Conservation (phyloP, 1,140 invertebrate species). For the Lordiphosa stackelbergi region DNA sequence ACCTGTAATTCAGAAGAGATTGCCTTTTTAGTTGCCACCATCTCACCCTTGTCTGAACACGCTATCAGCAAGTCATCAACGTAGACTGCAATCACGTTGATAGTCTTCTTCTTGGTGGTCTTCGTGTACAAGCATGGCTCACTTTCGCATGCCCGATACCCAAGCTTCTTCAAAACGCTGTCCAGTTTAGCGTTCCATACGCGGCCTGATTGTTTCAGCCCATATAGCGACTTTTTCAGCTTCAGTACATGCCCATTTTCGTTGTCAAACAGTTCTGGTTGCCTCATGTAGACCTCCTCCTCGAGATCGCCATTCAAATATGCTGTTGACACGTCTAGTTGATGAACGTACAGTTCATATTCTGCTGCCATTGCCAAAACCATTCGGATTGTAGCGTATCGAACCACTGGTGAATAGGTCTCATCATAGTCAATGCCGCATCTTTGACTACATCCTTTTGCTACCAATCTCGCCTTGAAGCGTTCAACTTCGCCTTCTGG, state of each 20-base stretch:
- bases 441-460: conserved; percentile 4
- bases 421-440: conserved; percentile 3
- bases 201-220: too few relatives aligned
- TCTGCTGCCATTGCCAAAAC: conserved; percentile 1
- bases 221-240: too few relatives aligned
- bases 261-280: too few relatives aligned
- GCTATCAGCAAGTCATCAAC: conserved; percentile 21
- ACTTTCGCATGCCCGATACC: background rate
- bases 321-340: background rate
- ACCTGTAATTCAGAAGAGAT: conserved; percentile 2
- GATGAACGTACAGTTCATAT: conserved; percentile 2
- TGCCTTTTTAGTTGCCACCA: background rate
- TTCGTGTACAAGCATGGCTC: background rate
- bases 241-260: too few relatives aligned
- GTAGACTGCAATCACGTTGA: conserved; percentile 9
- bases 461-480: background rate
- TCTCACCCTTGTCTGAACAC: too few relatives aligned
- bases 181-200: background rate
- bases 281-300: too few relatives aligned
- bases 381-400: background rate
- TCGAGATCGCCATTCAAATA: background rate
- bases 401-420: too few relatives aligned
- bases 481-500: background rate
- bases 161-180: background rate
- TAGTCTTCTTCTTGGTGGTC: background rate